Evolutionary conservation across 2,113 vertebrate species (phyloP).

Genomic region (Gallinago jamesoni): DNA sequence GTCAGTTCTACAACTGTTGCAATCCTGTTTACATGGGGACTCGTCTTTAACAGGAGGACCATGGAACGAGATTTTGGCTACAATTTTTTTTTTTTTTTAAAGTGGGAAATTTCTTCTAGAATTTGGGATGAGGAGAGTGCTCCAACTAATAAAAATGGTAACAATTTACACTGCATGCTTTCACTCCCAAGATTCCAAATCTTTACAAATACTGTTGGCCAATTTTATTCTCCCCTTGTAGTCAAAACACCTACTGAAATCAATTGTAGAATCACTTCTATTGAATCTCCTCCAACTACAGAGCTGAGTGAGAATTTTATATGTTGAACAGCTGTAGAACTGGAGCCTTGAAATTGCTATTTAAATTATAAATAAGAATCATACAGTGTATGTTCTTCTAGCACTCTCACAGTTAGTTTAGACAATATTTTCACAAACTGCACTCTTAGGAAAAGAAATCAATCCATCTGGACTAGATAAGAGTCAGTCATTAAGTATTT

Average conservation of each 20-base stretch:
- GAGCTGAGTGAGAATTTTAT: conserved; percentile 47
- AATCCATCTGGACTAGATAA: conserved; percentile 35
- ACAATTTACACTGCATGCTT: neutral
- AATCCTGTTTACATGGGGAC: neutral
- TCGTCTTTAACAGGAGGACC: neutral
- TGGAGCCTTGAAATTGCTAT: conserved; percentile 35
- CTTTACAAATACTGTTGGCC: conserved; percentile 33
- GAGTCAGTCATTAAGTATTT: conserved; percentile 11
- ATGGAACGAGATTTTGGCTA: neutral
- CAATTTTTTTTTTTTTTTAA: neutral
- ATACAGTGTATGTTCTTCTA: conserved; percentile 36
- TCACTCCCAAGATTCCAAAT: conserved; percentile 12
- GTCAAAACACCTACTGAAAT: conserved; percentile 55
- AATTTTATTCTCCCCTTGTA: conserved; percentile 34
- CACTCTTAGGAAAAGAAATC: conserved; percentile 38
- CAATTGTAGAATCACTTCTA: conserved; percentile 30
- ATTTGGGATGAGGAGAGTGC: neutral
- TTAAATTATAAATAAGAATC: conserved; percentile 62
- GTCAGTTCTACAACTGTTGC: neutral
- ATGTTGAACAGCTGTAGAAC: conserved; percentile 37
- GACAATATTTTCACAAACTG: conserved; percentile 49
- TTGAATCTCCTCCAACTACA: conserved; percentile 46
- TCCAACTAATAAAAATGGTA: neutral
- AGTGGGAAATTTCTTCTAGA: neutral
- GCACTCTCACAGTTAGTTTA: conserved; percentile 43